Conservation (phyloP, 2,113 vertebrate species). For the Scortum barcoo region DNA sequence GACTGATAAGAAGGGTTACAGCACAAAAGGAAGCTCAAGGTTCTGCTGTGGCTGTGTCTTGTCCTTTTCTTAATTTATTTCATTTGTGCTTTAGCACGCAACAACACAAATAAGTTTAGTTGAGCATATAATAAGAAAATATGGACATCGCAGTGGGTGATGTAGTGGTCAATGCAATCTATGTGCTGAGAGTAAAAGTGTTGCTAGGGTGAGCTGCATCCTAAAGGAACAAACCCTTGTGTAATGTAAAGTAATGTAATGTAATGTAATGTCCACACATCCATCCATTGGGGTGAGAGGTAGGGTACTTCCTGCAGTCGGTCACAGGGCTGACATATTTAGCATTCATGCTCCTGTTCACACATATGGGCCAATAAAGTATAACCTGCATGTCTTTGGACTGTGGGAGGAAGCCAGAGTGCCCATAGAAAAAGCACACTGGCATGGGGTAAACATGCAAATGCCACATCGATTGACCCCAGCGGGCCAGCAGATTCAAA, state of each 20-base stretch:
- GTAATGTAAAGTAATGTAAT: background rate
- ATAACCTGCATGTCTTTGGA: too few species aligned
- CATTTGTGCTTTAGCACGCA: background rate
- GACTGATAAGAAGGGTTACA: conserved; percentile 14
- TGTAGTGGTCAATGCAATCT: conserved; percentile 31
- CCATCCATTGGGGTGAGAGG: too few species aligned
- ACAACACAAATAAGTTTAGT: background rate
- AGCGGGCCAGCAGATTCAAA: too few species aligned
- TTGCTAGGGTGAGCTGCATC: background rate
- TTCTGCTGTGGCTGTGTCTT: background rate
- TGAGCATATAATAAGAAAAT: conserved; percentile 21
- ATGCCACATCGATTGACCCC: too few species aligned
- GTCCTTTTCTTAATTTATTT: background rate
- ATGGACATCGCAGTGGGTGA: conserved; percentile 26
- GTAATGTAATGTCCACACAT: too few species aligned
- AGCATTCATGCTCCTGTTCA: too few species aligned
- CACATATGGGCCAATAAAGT: too few species aligned
- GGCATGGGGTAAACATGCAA: too few species aligned
- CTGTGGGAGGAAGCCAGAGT: too few species aligned
- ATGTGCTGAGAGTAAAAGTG: conserved; percentile 16
- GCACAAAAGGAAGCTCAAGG: conserved; percentile 2
- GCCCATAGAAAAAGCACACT: too few species aligned
- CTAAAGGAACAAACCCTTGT: background rate
- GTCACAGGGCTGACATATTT: too few species aligned
- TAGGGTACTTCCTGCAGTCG: too few species aligned